Base-by-base conservation (phyloP, 1,140 invertebrate species). In the Lordiphosa collinella region DNA sequence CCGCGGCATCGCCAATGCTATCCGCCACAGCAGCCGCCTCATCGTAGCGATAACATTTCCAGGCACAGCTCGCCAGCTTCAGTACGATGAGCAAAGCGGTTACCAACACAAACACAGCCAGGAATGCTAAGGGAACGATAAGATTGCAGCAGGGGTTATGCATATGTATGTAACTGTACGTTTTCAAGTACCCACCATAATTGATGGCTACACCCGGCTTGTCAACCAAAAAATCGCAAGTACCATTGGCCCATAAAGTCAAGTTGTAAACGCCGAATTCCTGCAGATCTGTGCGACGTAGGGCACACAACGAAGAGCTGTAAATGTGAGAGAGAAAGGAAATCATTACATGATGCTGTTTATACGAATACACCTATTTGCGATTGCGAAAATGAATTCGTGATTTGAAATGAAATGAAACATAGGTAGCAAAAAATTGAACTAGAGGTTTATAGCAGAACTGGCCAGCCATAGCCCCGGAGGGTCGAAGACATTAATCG, bases 261-360 rank as follows among this genome's bases (percentile, higher is more conserved):
- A 95, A 80, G 48, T 93, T 91, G 67, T 96, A 96, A 40, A 95
- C 91, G 4, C 95, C 94, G 76, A 94, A 95, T 88, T 95, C 91
- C 9, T 92, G 93, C 57, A 95, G 78, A 38, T 92, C 89, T 69
- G 8, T 93, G 55, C 72, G 94, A 91, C 82, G 93, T 93, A 53
- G 90, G 58, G 18, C 91, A 44, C 64, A 88, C 52, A 85, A 40
- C 3, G 78, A 51, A 8, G 72, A 52, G 22, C 78, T 82, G 34
- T 4, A n/a, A 11, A 2, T 5, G 32, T 66, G 12, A 46, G 25
- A 29, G 2, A n/a, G 8, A 46, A 9, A 9, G 7, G 8, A 9
- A 31, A 1, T 2, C 10, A 12, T 10, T 32, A 46, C 12, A 13
- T 12, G 7, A 40, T 18, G 31, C 9, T 13, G 11, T 4, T 12